Percentiles rank a stretch among this genome's conserved stretches.
phyloP scores from a whole-genome alignment of 2,797 vertebrate genomes.

The Menidia menidia region DNA sequence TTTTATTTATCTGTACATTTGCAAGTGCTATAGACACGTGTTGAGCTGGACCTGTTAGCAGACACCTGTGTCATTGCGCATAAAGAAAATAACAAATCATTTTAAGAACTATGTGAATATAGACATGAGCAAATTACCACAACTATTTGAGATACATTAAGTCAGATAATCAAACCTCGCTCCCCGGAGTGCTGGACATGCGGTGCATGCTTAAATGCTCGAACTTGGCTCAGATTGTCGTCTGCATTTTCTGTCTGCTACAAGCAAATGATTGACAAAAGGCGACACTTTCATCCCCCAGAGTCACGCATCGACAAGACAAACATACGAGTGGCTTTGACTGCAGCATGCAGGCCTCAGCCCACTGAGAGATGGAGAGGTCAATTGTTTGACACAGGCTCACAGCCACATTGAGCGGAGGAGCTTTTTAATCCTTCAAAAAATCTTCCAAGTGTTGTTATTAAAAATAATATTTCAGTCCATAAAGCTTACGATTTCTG shows the following conservation, averaged over 20 bases:
- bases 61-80: not conserved
- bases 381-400: slow-evolving; percentile 51
- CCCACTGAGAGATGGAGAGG: slow-evolving; percentile 56
- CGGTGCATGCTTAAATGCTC: slow-evolving; percentile 13
- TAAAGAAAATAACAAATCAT: not conserved
- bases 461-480: slow-evolving; percentile 36
- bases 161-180: not conserved
- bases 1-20: not conserved
- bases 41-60: not conserved
- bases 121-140: slow-evolving; percentile 24
- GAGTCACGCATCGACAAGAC: slow-evolving; percentile 67
- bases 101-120: not conserved
- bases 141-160: not conserved
- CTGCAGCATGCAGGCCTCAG: slow-evolving; percentile 42
- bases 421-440: slow-evolving; percentile 45
- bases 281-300: slow-evolving; percentile 60
- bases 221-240: slow-evolving; percentile 24
- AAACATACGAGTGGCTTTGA: slow-evolving; percentile 67
- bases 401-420: slow-evolving; percentile 17
- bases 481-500: slow-evolving; percentile 35
- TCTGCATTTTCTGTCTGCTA: slow-evolving; percentile 41
- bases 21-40: not conserved
- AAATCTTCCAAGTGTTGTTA: slow-evolving; percentile 18
- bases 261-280: slow-evolving; percentile 64
- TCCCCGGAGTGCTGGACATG: slow-evolving; percentile 11